Evolutionary conservation across 1,140 invertebrate species (phyloP).

Genomic region (Liolophura sinensis): DNA sequence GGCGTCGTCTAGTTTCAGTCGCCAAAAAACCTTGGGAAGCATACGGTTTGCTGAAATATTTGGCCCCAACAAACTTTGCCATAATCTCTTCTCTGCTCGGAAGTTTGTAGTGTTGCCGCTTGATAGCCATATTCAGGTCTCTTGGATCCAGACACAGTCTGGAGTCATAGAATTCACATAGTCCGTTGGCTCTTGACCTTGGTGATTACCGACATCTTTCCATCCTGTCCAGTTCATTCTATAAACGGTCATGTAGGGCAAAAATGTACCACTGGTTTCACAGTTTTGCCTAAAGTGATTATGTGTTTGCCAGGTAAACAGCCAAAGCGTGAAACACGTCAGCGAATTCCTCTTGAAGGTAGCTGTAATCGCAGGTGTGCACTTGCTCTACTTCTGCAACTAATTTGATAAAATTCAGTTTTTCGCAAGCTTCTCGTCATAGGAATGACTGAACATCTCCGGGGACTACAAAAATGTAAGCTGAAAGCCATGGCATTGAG

Average conservation of each 20-base stretch:
- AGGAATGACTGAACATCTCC: conserved; percentile 12
- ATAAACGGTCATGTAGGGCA: too few species aligned
- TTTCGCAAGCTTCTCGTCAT: conserved; percentile 6
- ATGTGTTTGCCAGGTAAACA: conserved; percentile 23
- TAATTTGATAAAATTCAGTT: conserved; percentile 9
- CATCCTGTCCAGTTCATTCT: too few species aligned
- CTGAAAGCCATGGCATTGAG: conserved; percentile 7
- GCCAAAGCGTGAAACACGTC: conserved; percentile 25
- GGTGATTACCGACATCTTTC: too few species aligned
- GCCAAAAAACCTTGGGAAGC: conserved; percentile 14
- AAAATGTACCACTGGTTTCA: too few species aligned
- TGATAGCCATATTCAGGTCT: conserved; percentile 59
- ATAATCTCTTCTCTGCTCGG: conserved; percentile 23
- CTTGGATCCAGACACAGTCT: conserved; percentile 62
- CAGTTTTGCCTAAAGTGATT: conserved; percentile 29
- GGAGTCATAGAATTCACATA: too few species aligned
- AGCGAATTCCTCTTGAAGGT: conserved; percentile 7
- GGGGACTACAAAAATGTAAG: conserved; percentile 13
- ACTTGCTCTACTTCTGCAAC: not conserved
- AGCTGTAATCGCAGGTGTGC: not conserved
- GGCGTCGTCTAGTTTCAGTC: conserved; percentile 13
- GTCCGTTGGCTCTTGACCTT: too few species aligned
- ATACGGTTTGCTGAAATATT: conserved; percentile 13
- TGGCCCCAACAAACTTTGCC: conserved; percentile 11
- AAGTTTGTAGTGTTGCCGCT: conserved; percentile 31